Percentiles rank a stretch among this genome's conserved stretches.
Evolutionary conservation across 2,888 invertebrate genomes (phyloP).

Genomic region (Ennomos quercinarius): DNA sequence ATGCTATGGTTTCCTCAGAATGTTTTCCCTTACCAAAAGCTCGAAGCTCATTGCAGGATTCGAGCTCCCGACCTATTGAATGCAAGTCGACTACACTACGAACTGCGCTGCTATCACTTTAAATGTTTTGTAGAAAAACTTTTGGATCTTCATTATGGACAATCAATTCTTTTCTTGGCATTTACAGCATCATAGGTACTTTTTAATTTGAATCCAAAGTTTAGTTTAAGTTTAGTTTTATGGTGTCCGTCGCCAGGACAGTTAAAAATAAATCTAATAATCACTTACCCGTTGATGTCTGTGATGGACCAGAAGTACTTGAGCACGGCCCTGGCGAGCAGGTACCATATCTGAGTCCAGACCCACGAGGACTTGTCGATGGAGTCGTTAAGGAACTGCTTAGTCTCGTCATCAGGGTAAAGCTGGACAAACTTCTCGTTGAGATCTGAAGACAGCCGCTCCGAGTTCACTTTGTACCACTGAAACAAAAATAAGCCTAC

Average conservation of each 20-base stretch:
- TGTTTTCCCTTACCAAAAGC: too few species aligned
- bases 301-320: slow-evolving; percentile 97
- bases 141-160: too few species aligned
- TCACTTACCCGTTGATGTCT: slow-evolving; percentile 95
- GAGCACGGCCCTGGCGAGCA: slow-evolving; percentile 93
- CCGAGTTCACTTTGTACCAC: slow-evolving; percentile 90
- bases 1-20: too few species aligned
- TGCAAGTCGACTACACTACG: too few species aligned
- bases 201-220: too few species aligned
- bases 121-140: too few species aligned
- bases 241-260: not conserved
- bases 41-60: too few species aligned
- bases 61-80: too few species aligned
- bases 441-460: slow-evolving; percentile 80
- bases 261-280: not conserved
- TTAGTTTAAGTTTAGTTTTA: not conserved
- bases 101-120: too few species aligned
- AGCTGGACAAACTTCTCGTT: slow-evolving; percentile 87
- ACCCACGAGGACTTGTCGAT: slow-evolving; percentile 94
- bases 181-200: too few species aligned
- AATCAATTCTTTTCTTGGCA: not conserved
- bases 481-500: slow-evolving; percentile 65
- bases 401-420: slow-evolving; percentile 90
- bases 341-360: slow-evolving; percentile 96
- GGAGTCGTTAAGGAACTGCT: slow-evolving; percentile 89